Conservation (phyloP, 2,113 vertebrate species). For the Cyanoderma ruficeps region DNA sequence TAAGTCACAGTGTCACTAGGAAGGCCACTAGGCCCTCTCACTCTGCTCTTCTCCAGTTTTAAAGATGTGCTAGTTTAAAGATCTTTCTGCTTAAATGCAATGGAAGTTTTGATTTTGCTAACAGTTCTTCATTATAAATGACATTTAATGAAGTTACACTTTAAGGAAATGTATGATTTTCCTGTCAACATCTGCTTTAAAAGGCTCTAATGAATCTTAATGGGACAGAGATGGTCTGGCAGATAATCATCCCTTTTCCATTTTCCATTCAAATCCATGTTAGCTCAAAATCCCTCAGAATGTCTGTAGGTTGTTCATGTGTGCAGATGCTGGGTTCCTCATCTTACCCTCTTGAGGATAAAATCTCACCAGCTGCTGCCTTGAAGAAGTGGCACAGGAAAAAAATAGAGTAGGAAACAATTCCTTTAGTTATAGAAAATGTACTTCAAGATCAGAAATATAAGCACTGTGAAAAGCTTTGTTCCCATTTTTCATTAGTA, state of each 20-base stretch:
- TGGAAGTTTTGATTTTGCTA: neutral
- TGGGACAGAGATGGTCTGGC: neutral
- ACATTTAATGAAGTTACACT: neutral
- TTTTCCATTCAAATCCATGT: neutral
- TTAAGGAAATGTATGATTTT: neutral
- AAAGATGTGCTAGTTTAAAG: neutral
- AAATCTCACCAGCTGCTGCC: neutral
- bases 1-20: neutral
- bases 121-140: neutral
- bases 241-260: neutral
- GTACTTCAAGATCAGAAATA: neutral
- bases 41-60: neutral
- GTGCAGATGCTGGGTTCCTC: neutral
- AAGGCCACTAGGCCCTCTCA: neutral
- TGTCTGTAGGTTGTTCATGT: neutral
- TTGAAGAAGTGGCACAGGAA: neutral
- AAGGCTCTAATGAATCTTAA: neutral
- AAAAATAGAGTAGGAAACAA: neutral
- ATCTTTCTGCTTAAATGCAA: neutral
- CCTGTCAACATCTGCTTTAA: neutral
- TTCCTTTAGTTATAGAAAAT: neutral
- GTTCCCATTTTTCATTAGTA: fast-evolving
- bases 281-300: neutral
- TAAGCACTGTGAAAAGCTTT: neutral
- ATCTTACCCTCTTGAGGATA: neutral